Evolutionary conservation across 1,140 invertebrate genomes (phyloP), one percentile per base, ranked within the genome.

Genomic region (Ceratina japonica): DNA sequence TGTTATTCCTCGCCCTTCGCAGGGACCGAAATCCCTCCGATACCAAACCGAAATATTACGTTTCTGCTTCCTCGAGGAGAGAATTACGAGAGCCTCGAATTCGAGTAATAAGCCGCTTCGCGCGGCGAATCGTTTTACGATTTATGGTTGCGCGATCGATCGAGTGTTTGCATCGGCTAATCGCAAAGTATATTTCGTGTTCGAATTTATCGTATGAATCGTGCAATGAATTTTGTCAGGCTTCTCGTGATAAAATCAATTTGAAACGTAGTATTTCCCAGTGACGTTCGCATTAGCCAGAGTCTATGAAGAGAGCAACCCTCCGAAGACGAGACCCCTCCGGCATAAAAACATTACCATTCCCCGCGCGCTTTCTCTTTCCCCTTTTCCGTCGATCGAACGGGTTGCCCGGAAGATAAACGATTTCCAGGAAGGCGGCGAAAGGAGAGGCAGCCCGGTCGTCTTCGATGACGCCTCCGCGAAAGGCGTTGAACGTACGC

Each of bases 281-380:
- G 2, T 4, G 27, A 31, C 4, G 27, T 44, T 44, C 10, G 0
- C 54, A 18, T 54, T 59, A 59, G 37, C 44, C 68, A 70, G 51
- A 44, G 44, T 70, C 68, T 27, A 56, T 70, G 58, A 70, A 56
- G 58, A 56, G 58, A 52, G 24, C 22, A 70, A 51, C 52, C 20
- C 13, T 18, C 72, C 44, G 3, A 0, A 62, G 10, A 16, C 54
- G 54, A 54, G 12, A n/a, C 13, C 22, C 61, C 20, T 15, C 18
- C n/a, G n/a, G 15, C n/a, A 24, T 63, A 64, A 78, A 78, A 71
- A 71, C 64, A 76, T 76, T 69, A 69, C 49, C 75, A 59, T 69
- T 65, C 37, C 16, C 7, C 20, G 7, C 24, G 4, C 1, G 2
- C 0, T 22, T 52, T 20, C 7, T 15, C 16, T 16, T 2, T 10